Base-by-base conservation (phyloP, 2,888 invertebrate species). In the Patella caerulea region DNA sequence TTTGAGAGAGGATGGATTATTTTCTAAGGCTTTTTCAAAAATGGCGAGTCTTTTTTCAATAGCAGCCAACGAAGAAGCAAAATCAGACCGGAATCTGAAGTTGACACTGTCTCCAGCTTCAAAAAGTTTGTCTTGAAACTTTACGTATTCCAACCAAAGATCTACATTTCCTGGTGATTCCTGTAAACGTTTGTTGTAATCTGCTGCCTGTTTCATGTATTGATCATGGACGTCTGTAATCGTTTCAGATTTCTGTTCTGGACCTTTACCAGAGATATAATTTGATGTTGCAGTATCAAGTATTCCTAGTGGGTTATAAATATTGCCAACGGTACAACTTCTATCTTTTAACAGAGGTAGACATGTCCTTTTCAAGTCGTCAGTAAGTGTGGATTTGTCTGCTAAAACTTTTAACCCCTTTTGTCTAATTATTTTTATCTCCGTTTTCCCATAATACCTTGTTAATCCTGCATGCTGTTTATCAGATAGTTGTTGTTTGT, bases 71-170 rank as follows among this genome's bases (percentile, higher is more conserved):
- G 71, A 71, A n/a, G 56, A 71, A 11, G 12, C 65, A 19, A 24
- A 65, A 19, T 71, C 29, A 72, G 45, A 24, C 19, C 29, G 45
- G 34, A 34, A 34, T 34, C 7, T 34, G 34, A 34, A 34, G 34
- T 34, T 34, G 34, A 34, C 5, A 75, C 73, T 78, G 70, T 77
- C 75, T 11, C 77, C 81, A 29, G 81, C 82, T 24, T 81, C 75
- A n/a, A 78, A 79, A 34, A 88, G 45, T 34, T 87, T 83, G 77
- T 92, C 92, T 83, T 92, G 92, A 82, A 91, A 92, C n/a, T 88
- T 84, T 4, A 92, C 87, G 88, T 92, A 92, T 53, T 92, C 90
- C 12, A 92, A 79, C 93, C 92, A 92, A 45, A 90, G 78, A 53
- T 87, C 76, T 12, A 91, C 83, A 85, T 92, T 87, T 17, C 82